Evolutionary conservation across 2,888 invertebrate genomes (phyloP).

Genomic region (Hedya salicella): DNA sequence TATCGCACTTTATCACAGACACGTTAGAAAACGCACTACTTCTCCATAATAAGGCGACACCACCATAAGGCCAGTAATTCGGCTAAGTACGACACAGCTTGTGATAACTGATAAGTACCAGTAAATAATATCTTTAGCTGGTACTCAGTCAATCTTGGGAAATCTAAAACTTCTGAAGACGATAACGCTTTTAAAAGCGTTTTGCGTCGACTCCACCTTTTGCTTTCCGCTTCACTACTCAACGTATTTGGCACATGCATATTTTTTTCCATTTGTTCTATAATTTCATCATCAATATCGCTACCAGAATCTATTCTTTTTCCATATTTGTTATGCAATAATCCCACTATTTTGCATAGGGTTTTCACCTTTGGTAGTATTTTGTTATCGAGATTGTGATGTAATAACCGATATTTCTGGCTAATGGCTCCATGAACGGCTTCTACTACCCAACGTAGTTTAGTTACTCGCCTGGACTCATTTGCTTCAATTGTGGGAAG

Average conservation of each 20-base stretch:
- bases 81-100: conserved; percentile 8
- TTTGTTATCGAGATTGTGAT: neutral
- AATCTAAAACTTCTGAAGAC: conserved; percentile 10
- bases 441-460: conserved; percentile 1
- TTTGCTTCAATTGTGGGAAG: neutral
- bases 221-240: neutral
- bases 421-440: neutral
- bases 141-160: conserved; percentile 7
- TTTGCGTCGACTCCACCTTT: conserved; percentile 2
- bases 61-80: conserved; percentile 4
- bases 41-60: neutral
- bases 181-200: neutral
- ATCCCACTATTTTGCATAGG: conserved; percentile 1
- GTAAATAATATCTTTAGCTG: conserved; percentile 13
- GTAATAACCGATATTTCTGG: neutral
- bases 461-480: conserved; percentile 2
- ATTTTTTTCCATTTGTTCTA: neutral
- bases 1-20: conserved; percentile 6
- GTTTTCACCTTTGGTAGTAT: neutral
- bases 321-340: conserved; percentile 7
- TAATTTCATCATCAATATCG: conserved; percentile 6
- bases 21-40: neutral
- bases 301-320: neutral
- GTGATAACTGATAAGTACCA: conserved; percentile 6
- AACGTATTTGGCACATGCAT: neutral